Base-by-base conservation (phyloP, 1,140 invertebrate genomes). In the Adoxophyes honmai region DNA sequence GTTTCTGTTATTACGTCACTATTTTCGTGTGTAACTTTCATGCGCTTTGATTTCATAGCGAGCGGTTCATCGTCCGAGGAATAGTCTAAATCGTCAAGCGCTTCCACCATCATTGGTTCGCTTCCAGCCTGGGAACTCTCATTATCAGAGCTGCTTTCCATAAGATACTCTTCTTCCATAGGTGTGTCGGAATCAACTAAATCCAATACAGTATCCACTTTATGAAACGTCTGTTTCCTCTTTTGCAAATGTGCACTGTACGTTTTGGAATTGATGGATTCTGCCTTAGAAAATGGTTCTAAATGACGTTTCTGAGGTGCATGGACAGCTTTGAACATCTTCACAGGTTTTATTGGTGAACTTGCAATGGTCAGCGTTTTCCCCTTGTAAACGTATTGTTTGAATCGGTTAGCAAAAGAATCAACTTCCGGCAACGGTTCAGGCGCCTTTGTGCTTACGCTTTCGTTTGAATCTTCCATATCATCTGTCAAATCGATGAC, bases 21-120 rank as follows among this genome's bases (percentile, higher is more conserved):
- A 35, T 52, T 48, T 14, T 21, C 13, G 10, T 36, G 9, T 15
- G 38, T 51, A 4, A 52, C 35, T 16, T 42, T 68, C 34, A 60
- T 75, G 5, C 71, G 65, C 60, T 68, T 78, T 9, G 56, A 66
- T 57, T 75, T 81, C 38, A 76, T 72, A 8, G 76, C 70, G 7
- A 87, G 55, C 2, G 82, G 82, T 60, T 88, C 85, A 13, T 88
- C 82, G 44, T 88, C 85, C 0, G 82, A 85, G 1, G 70, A 74
- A 39, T 74, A 64, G 14, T 67, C 52, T 36, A 18, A 34, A 9
- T 35, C 21, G 59, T 57, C 28, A 7, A 44, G 14, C 2, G 15
- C 55, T 52, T 15, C 60, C 44, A 48, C 51, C 36, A 6, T 75
- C 66, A 51, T 73, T 39, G 74, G 66, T 60, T 78, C 73, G 15